Percentiles rank a stretch among this genome's conserved stretches.
Conservation (phyloP, 53 echinoderm and acorn worm genomes). For the Crossaster papposus region DNA sequence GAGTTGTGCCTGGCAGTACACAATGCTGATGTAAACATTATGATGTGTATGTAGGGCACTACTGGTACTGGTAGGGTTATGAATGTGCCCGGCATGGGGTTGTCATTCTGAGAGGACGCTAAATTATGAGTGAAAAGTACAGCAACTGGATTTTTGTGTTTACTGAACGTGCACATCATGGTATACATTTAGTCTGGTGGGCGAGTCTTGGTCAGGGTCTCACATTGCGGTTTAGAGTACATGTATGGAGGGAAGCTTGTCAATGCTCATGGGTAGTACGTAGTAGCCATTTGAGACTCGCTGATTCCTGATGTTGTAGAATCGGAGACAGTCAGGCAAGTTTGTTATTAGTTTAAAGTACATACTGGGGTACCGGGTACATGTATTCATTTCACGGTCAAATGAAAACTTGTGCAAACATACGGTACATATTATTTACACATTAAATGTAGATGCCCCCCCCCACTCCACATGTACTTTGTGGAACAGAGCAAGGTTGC, state of each 20-base stretch:
- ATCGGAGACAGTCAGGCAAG: neutral
- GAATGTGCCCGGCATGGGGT: neutral
- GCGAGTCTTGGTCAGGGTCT: neutral
- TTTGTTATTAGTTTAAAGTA: neutral
- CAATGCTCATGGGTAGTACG: neutral
- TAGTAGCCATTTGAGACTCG: neutral
- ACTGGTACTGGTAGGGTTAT: no score
- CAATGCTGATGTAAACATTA: no score
- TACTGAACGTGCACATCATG: neutral
- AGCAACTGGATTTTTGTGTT: neutral
- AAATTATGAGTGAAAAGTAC: neutral
- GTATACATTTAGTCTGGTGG: neutral
- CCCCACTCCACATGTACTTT: no score
- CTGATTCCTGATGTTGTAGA: neutral
- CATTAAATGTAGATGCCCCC: no score
- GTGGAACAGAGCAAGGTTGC: no score
- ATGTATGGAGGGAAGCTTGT: neutral
- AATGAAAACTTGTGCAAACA: no score
- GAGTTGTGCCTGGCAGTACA: no score
- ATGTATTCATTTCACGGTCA: neutral
- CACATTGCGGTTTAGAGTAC: neutral
- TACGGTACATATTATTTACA: no score
- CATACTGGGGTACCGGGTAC: no score
- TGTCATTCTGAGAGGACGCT: neutral
- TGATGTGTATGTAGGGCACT: no score